phyloP scores from a whole-genome alignment of 2,113 vertebrate species.

The Hippotragus niger region DNA sequence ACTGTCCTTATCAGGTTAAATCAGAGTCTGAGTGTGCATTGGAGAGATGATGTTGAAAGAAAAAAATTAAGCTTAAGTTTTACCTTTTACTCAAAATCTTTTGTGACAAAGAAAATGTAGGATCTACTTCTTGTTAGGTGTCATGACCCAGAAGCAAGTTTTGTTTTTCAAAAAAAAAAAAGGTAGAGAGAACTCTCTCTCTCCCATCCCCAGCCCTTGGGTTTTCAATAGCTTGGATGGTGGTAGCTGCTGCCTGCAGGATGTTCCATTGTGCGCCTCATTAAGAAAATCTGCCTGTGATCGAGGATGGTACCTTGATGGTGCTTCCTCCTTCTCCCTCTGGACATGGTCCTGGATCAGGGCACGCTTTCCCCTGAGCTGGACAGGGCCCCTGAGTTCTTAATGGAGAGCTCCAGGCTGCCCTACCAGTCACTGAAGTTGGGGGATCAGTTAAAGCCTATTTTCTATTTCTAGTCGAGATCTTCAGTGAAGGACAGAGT shows the following conservation, averaged over 20 bases:
- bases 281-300: background rate
- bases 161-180: background rate
- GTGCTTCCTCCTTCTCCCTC: background rate
- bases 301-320: background rate
- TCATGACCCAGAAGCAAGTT: conserved; percentile 13
- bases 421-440: background rate
- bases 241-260: background rate
- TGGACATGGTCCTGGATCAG: background rate
- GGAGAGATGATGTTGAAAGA: conserved; percentile 23
- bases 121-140: background rate
- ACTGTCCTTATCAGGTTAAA: conserved; percentile 49
- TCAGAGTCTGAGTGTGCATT: conserved; percentile 23
- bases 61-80: background rate
- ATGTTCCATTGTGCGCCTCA: background rate
- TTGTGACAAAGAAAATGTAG: conserved; percentile 12
- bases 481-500: background rate
- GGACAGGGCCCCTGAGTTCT: background rate
- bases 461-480: background rate
- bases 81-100: conserved; percentile 28
- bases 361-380: background rate
- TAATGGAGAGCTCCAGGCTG: background rate
- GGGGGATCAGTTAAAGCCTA: background rate
- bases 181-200: background rate
- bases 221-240: background rate
- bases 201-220: background rate